These are phyloP conservation scores for Drosophila paracracens DNA, from an alignment of 2,888 invertebrate species.

Conservation along the genomic window DNA sequence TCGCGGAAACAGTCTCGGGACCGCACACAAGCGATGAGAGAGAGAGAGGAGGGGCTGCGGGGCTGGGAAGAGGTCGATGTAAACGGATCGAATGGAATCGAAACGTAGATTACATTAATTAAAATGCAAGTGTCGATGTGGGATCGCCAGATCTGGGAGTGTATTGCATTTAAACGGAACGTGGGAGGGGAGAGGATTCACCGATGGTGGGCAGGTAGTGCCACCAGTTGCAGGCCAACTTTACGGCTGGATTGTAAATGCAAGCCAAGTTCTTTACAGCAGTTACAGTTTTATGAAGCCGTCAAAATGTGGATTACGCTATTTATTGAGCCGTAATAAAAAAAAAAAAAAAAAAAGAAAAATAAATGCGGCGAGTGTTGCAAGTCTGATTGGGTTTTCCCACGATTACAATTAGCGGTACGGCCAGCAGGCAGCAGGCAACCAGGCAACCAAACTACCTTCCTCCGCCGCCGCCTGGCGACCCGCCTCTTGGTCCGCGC, in stretches of 20 bases:
- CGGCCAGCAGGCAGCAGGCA: constrained; percentile 14
- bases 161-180: not conserved
- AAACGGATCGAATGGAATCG: constrained; percentile 14
- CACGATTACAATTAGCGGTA: constrained; percentile 73
- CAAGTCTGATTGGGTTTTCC: constrained; percentile 77
- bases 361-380: constrained; percentile 50
- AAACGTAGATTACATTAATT: constrained; percentile 47
- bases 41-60: too few relatives aligned
- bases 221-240: not conserved
- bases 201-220: not conserved
- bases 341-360: constrained; percentile 6
- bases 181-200: not conserved
- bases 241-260: constrained; percentile 44
- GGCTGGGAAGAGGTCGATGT: not conserved
- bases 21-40: constrained; percentile 21
- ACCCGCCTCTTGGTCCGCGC: constrained; percentile 4
- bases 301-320: constrained; percentile 67
- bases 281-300: constrained; percentile 39
- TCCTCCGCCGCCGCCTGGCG: not conserved
- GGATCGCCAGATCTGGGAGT: not conserved
- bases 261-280: constrained; percentile 71
- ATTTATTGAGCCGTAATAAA: constrained; percentile 73
- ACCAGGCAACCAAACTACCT: not conserved
- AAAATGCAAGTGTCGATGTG: constrained; percentile 42
- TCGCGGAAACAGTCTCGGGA: not conserved